phyloP scores from a whole-genome alignment of 2,888 invertebrate genomes.

The Helleia helle region DNA sequence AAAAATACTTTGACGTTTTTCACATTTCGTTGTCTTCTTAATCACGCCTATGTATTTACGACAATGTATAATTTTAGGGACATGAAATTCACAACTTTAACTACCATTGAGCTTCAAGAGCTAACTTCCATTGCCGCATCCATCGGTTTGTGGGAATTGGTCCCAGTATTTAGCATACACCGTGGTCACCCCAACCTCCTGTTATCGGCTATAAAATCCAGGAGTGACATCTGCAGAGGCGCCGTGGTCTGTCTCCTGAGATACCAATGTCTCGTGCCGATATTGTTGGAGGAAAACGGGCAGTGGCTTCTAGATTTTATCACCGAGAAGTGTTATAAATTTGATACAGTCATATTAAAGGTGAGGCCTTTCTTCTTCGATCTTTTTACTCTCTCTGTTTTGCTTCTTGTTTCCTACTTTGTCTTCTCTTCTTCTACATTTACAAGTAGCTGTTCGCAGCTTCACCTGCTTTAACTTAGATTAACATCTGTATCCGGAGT shows the following conservation, averaged over 20 bases:
- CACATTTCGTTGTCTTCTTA: too few species aligned
- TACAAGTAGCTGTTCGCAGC: too few species aligned
- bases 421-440: too few species aligned
- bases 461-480: too few species aligned
- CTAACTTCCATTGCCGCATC: slow-evolving; percentile 45
- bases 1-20: too few species aligned
- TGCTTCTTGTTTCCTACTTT: too few species aligned
- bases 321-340: slow-evolving; percentile 57
- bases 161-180: slow-evolving; percentile 51
- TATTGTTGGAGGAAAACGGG: slow-evolving; percentile 54
- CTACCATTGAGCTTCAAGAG: slow-evolving; percentile 40
- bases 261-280: slow-evolving; percentile 43
- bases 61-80: slow-evolving; percentile 43
- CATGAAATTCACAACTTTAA: slow-evolving; percentile 43
- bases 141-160: slow-evolving; percentile 62
- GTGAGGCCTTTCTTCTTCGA: slow-evolving; percentile 47
- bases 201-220: slow-evolving; percentile 38
- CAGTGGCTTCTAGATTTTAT: slow-evolving; percentile 69
- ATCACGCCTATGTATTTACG: too few species aligned
- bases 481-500: too few species aligned
- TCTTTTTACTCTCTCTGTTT: too few species aligned
- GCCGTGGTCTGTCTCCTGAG: slow-evolving; percentile 42
- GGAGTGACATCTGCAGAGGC: slow-evolving; percentile 46
- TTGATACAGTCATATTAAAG: slow-evolving; percentile 71
- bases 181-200: slow-evolving; percentile 47